Conservation (phyloP, 2,888 invertebrate species). For the Nomada flava region DNA sequence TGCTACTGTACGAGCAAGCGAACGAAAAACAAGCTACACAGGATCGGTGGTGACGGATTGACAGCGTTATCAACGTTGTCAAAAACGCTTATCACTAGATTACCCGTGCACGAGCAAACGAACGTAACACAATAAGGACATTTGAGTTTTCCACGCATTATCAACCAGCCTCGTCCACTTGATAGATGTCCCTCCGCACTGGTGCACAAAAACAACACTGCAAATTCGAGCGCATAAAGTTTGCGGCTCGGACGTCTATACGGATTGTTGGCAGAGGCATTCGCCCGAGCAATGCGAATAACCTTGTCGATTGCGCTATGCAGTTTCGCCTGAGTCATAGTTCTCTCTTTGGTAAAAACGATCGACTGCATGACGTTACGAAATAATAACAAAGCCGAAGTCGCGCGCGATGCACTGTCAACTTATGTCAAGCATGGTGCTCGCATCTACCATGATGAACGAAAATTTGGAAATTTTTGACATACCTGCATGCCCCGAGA, state of each 20-base stretch:
- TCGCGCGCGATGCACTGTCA: slow-evolving; percentile 7
- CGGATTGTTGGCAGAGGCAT: slow-evolving; percentile 63
- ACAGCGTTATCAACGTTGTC: slow-evolving; percentile 43
- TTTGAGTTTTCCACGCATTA: slow-evolving; percentile 40
- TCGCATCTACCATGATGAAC: slow-evolving; percentile 1
- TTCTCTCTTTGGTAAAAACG: slow-evolving; percentile 55
- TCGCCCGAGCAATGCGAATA: slow-evolving; percentile 73
- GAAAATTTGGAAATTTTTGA: slow-evolving; percentile 53
- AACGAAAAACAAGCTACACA: slow-evolving; percentile 14
- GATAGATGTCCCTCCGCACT: slow-evolving; percentile 48
- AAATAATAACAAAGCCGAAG: slow-evolving; percentile 61
- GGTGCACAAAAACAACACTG: slow-evolving; percentile 49
- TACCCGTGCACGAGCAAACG: slow-evolving; percentile 13
- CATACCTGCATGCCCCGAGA: slow-evolving; percentile 84
- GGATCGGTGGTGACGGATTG: background rate
- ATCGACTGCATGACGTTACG: slow-evolving; percentile 76
- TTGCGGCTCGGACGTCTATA: slow-evolving; percentile 41
- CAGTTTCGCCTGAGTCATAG: slow-evolving; percentile 79
- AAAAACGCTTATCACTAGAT: slow-evolving; percentile 37
- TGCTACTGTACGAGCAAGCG: background rate
- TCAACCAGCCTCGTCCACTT: slow-evolving; percentile 50
- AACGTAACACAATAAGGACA: background rate
- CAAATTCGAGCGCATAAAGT: slow-evolving; percentile 25
- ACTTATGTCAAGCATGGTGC: background rate
- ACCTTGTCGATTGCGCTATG: slow-evolving; percentile 79